Percentiles rank a stretch among this genome's conserved stretches.
phyloP scores from a whole-genome alignment of 1,140 invertebrate genomes.

The Harpegnathos saltator region DNA sequence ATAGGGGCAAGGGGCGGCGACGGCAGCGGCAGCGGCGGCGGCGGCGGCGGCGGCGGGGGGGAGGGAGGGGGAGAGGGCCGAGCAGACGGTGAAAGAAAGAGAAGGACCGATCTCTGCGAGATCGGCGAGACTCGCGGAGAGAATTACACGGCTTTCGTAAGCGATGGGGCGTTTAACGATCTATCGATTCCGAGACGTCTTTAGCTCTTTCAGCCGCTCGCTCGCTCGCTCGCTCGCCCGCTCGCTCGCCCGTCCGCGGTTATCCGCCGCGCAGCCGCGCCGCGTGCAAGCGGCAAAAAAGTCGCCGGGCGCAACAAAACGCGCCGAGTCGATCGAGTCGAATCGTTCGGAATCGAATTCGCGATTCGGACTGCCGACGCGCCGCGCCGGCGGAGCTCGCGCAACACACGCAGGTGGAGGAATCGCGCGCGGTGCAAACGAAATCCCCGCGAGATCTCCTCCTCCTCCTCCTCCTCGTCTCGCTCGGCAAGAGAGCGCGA shows the following conservation, averaged over 20 bases:
- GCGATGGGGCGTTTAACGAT: conserved; percentile 66
- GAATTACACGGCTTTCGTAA: conserved; percentile 70
- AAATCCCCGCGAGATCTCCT: conserved; percentile 27
- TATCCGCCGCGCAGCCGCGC: conserved; percentile 19
- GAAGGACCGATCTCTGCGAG: background rate
- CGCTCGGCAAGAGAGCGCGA: too few relatives aligned
- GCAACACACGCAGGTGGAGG: conserved; percentile 58
- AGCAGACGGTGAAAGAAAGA: conserved; percentile 58
- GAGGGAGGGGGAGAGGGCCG: too few relatives aligned
- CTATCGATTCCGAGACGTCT: conserved; percentile 46
- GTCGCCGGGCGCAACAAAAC: conserved; percentile 21
- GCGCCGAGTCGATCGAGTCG: conserved; percentile 33
- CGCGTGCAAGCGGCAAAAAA: conserved; percentile 31
- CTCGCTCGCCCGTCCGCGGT: conserved; percentile 4
- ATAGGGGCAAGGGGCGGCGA: background rate
- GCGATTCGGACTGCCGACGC: conserved; percentile 14
- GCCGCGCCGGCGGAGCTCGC: background rate
- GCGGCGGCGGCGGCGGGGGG: background rate
- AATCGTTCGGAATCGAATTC: conserved; percentile 12
- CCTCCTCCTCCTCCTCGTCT: too few relatives aligned
- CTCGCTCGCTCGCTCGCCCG: background rate
- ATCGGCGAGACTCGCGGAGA: conserved; percentile 23
- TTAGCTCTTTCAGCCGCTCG: conserved; percentile 9
- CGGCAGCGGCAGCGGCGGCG: too few relatives aligned
- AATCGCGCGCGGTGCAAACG: conserved; percentile 9